phyloP scores from a whole-genome alignment of 2,113 vertebrate species.

The Gasterosteus nipponicus region DNA sequence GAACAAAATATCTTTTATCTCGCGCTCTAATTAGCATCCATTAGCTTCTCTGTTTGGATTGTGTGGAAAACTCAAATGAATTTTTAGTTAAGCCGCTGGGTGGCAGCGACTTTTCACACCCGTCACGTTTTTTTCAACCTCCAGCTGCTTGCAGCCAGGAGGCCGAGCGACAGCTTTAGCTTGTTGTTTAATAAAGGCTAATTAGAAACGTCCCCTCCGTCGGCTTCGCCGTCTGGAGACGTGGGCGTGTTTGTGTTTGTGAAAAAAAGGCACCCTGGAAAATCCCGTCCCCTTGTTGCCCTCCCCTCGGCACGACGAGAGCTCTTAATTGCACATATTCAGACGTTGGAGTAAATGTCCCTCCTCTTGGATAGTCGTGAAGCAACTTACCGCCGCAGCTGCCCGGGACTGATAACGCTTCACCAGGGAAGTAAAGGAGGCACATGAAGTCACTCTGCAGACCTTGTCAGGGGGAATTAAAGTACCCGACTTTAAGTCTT shows the following conservation, averaged over 20 bases:
- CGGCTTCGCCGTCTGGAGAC: not conserved
- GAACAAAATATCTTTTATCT: constrained; percentile 6
- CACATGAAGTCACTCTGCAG: constrained; percentile 3
- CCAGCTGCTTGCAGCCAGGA: constrained; percentile 52
- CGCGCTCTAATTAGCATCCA: constrained; percentile 2
- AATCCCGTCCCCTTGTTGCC: constrained; percentile 7
- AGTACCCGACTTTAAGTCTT: not conserved
- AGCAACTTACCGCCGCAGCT: constrained; percentile 37
- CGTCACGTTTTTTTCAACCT: constrained; percentile 61
- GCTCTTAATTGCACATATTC: constrained; percentile 47
- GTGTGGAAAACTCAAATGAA: constrained; percentile 8
- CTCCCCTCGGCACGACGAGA: constrained; percentile 17
- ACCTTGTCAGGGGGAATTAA: constrained; percentile 2
- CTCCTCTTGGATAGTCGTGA: constrained; percentile 25
- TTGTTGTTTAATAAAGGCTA: constrained; percentile 64
- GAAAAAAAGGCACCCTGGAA: not conserved
- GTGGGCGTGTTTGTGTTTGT: not conserved
- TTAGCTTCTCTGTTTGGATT: constrained; percentile 14
- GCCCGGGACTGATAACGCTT: constrained; percentile 55
- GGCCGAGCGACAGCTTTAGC: constrained; percentile 40
- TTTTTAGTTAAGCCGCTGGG: not conserved
- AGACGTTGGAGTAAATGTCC: constrained; percentile 42
- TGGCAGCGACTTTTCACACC: not conserved
- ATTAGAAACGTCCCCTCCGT: constrained; percentile 55
- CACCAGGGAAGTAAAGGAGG: constrained; percentile 15